Conservation (phyloP, 2,797 vertebrate species). For the Aeoliscus strigatus region DNA sequence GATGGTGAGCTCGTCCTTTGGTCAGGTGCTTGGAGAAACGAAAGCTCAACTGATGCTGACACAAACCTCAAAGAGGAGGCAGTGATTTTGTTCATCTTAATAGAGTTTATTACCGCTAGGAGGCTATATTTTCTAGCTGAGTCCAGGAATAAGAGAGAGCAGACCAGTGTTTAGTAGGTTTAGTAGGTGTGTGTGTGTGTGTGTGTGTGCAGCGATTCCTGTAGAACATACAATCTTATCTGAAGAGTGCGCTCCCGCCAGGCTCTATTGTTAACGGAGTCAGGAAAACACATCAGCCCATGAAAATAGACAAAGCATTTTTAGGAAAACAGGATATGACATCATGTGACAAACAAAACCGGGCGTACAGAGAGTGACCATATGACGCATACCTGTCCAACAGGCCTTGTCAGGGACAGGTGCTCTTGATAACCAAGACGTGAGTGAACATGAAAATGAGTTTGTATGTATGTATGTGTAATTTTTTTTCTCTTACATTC, state of each 20-base stretch:
- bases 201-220: not conserved
- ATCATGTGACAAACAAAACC: slow-evolving; percentile 42
- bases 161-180: no score
- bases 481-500: no score
- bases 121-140: slow-evolving; percentile 2
- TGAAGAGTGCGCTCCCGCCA: slow-evolving; percentile 27
- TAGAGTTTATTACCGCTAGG: slow-evolving; percentile 17
- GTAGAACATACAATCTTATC: slow-evolving; percentile 47
- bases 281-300: slow-evolving; percentile 49
- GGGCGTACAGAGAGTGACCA: slow-evolving; percentile 5
- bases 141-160: not conserved
- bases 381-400: no score
- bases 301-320: slow-evolving; percentile 61
- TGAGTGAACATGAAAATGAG: no score
- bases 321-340: slow-evolving; percentile 59
- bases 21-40: slow-evolving; percentile 3
- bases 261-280: slow-evolving; percentile 54
- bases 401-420: no score
- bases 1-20: slow-evolving; percentile 22
- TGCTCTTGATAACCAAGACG: no score
- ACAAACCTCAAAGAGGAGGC: not conserved
- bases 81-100: slow-evolving; percentile 12
- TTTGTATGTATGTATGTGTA: no score
- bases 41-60: not conserved
- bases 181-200: not conserved